Conservation (phyloP, 1,140 invertebrate species). For the Bombyx mandarina region DNA sequence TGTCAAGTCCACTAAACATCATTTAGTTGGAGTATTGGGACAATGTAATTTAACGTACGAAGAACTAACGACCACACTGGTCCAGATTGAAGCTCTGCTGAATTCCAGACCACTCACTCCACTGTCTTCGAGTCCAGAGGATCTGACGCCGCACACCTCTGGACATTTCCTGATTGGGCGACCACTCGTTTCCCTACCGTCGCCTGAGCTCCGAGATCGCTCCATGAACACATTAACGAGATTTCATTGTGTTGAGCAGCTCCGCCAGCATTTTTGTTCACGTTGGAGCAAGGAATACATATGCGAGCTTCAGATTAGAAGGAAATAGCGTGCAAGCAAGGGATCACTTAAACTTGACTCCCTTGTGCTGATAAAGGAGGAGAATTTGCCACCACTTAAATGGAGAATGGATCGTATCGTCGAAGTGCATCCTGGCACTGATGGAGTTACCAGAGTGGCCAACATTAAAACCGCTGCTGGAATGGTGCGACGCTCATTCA, state of each 20-base stretch:
- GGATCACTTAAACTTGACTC: conserved; percentile 10
- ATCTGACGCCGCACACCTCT: conserved; percentile 5
- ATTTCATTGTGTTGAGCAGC: conserved; percentile 8
- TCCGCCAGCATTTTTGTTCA: conserved; percentile 17
- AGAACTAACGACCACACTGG: conserved; percentile 22
- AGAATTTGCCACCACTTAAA: conserved; percentile 6
- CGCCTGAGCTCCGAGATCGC: neutral
- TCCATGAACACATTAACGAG: neutral
- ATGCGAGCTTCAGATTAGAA: conserved; percentile 14
- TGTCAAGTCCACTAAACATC: conserved; percentile 19
- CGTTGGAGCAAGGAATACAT: conserved; percentile 20
- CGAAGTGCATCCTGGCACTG: conserved; percentile 10
- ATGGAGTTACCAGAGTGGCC: conserved; percentile 13
- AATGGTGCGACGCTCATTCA: conserved; percentile 10
- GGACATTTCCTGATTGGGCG: conserved; percentile 6
- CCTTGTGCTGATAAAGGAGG: conserved; percentile 19
- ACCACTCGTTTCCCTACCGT: conserved; percentile 1
- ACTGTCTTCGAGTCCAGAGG: conserved; percentile 2
- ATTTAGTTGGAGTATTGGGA: conserved; percentile 17
- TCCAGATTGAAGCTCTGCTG: conserved; percentile 24
- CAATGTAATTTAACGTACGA: conserved; percentile 23
- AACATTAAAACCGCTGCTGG: conserved; percentile 10
- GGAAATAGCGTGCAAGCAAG: conserved; percentile 13
- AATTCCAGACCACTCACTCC: conserved; percentile 14
- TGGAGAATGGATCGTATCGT: conserved; percentile 9